Evolutionary conservation across 2,888 invertebrate species (phyloP).

Genomic region (Lithodes maja): DNA sequence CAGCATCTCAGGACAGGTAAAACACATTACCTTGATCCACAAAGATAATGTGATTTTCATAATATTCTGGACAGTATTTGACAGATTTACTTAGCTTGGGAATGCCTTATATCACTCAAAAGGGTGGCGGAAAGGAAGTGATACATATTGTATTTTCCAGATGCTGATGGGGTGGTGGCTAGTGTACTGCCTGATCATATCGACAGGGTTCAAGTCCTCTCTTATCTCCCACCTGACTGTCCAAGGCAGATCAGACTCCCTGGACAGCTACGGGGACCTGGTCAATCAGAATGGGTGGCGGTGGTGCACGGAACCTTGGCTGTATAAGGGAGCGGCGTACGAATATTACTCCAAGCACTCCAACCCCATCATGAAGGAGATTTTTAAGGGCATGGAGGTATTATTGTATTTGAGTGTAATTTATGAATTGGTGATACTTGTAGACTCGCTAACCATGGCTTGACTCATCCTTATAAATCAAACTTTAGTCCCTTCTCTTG

Average conservation of each 20-base stretch:
- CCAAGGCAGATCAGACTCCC: not conserved
- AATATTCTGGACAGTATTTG: not conserved
- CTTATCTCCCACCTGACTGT: not conserved
- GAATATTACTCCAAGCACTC: constrained; percentile 5
- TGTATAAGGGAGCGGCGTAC: not conserved
- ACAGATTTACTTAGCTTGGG: not conserved
- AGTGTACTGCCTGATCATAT: not conserved
- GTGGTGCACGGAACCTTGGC: not conserved
- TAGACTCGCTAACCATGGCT: too few relatives aligned
- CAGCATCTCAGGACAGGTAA: constrained; percentile 9
- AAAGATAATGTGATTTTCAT: not conserved
- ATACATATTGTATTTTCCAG: not conserved
- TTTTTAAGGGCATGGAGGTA: not conserved
- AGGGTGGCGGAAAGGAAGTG: too few relatives aligned
- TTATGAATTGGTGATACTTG: too few relatives aligned
- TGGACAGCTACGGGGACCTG: not conserved
- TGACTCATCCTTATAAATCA: too few relatives aligned
- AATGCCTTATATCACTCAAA: too few relatives aligned
- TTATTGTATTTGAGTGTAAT: too few relatives aligned
- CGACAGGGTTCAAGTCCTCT: not conserved
- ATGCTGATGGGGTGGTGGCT: not conserved
- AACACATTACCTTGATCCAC: not conserved
- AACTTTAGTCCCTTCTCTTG: too few relatives aligned
- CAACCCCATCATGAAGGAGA: not conserved
- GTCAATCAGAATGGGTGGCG: not conserved